phyloP scores from a whole-genome alignment of 2,797 vertebrate genomes.

The Spinibarbus caldwelli region DNA sequence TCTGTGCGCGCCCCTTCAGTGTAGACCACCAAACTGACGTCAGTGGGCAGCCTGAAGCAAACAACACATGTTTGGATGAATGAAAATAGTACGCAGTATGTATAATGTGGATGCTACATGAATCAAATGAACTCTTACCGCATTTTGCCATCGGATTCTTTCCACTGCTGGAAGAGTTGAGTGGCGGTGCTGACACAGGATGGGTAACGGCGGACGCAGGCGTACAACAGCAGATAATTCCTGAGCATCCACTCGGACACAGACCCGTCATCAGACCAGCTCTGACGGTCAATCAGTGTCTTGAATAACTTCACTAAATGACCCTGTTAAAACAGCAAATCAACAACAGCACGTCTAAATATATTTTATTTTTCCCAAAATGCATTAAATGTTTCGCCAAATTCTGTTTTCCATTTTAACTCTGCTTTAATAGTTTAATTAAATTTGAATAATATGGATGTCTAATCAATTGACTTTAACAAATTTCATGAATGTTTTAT shows the following conservation, averaged over 20 bases:
- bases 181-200: conserved; percentile 83
- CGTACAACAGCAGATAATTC: conserved; percentile 81
- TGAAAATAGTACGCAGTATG: neutral
- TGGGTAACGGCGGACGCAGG: conserved; percentile 79
- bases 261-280: conserved; percentile 85
- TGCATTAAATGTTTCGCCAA: neutral
- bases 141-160: conserved; percentile 80
- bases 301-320: conserved; percentile 84
- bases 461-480: neutral
- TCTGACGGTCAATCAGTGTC: conserved; percentile 83
- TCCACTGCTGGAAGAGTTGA: conserved; percentile 83
- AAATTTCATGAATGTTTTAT: no score
- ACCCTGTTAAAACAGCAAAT: conserved; percentile 69
- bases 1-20: conserved; percentile 81
- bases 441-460: neutral
- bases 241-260: conserved; percentile 82
- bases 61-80: neutral
- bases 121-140: conserved; percentile 72
- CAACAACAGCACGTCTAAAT: neutral
- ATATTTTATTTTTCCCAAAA: neutral
- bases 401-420: neutral
- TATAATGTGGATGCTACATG: neutral
- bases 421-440: neutral
- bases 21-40: conserved; percentile 85
- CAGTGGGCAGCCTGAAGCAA: conserved; percentile 80